Evolutionary conservation across 2,888 invertebrate genomes (phyloP).

Genomic region (Drosophila peninsularis): DNA sequence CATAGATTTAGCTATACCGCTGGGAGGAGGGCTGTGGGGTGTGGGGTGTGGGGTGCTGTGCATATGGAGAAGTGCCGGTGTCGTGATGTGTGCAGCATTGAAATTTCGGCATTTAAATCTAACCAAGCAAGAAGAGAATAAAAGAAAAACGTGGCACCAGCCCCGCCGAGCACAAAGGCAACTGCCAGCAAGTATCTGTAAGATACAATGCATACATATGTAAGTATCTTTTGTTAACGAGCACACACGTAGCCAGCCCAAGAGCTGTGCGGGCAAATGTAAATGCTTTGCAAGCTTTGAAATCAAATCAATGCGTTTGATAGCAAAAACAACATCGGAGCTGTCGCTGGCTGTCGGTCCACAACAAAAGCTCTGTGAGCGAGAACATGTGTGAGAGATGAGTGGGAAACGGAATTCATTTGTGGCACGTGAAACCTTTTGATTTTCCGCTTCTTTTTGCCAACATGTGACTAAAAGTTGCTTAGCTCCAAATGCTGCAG

Average conservation of each 20-base stretch:
- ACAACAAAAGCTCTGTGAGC: conserved; percentile 35
- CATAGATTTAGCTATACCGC: conserved; percentile 40
- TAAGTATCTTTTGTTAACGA: conserved; percentile 78
- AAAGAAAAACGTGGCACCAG: conserved; percentile 35
- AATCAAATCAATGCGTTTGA: conserved; percentile 73
- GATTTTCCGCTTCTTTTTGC: conserved; percentile 57
- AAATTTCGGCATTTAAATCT: conserved; percentile 78
- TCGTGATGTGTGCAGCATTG: conserved; percentile 72
- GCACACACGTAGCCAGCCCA: conserved; percentile 41
- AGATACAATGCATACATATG: conserved; percentile 60
- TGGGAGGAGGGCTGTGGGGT: neutral
- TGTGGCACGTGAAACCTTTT: conserved; percentile 63
- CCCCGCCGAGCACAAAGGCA: conserved; percentile 30
- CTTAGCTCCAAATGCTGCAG: conserved; percentile 17
- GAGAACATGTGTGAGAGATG: neutral
- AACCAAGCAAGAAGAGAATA: conserved; percentile 64
- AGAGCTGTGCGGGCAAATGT: conserved; percentile 60
- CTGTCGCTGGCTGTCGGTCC: conserved; percentile 23
- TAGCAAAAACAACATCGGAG: conserved; percentile 47
- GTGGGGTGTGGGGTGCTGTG: conserved; percentile 9
- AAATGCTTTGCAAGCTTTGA: conserved; percentile 66
- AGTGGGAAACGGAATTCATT: conserved; percentile 61
- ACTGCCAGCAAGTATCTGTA: conserved; percentile 46
- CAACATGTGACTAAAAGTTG: conserved; percentile 20
- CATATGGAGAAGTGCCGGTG: conserved; percentile 20